A percentile compares a stretch with the other conserved stretches of the same genome.
Evolutionary conservation across 2,113 vertebrate genomes (phyloP).

Genomic region (Canis aureus): DNA sequence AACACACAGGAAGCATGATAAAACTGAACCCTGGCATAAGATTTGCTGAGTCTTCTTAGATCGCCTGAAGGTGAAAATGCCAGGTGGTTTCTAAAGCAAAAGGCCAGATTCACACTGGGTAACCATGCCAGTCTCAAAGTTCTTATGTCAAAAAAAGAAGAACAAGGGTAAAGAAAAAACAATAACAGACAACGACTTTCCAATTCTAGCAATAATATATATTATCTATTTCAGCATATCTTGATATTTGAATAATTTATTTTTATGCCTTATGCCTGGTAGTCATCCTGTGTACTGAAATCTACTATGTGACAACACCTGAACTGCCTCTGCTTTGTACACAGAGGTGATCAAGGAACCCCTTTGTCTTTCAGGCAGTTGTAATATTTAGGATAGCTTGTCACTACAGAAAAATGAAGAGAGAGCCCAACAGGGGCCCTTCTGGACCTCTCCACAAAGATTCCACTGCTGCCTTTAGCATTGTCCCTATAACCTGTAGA

Average conservation of each 20-base stretch:
- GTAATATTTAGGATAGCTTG: slow-evolving; percentile 1
- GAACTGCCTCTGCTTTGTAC: not conserved
- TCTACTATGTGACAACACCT: not conserved
- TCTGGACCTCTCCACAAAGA: not conserved
- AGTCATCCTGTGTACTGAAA: not conserved
- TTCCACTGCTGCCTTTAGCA: slow-evolving; percentile 34
- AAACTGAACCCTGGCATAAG: slow-evolving; percentile 27
- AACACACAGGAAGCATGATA: not conserved
- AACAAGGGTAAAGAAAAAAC: not conserved
- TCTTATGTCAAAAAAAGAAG: slow-evolving; percentile 11
- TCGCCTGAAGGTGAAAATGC: slow-evolving; percentile 30
- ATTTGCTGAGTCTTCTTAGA: slow-evolving; percentile 19
- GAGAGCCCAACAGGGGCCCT: not conserved
- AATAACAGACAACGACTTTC: not conserved
- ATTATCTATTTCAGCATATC: not conserved
- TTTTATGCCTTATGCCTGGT: not conserved
- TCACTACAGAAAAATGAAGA: slow-evolving; percentile 21
- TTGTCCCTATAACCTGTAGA: slow-evolving; percentile 6
- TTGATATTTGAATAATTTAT: not conserved
- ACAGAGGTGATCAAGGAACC: not conserved
- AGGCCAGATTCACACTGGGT: slow-evolving; percentile 21
- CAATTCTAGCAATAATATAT: not conserved
- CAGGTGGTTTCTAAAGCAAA: slow-evolving; percentile 58
- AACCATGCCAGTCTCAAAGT: not conserved
- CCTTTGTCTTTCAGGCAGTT: not conserved